Conservation (phyloP, 2,888 invertebrate genomes). For the Caenorhabditis becei region DNA sequence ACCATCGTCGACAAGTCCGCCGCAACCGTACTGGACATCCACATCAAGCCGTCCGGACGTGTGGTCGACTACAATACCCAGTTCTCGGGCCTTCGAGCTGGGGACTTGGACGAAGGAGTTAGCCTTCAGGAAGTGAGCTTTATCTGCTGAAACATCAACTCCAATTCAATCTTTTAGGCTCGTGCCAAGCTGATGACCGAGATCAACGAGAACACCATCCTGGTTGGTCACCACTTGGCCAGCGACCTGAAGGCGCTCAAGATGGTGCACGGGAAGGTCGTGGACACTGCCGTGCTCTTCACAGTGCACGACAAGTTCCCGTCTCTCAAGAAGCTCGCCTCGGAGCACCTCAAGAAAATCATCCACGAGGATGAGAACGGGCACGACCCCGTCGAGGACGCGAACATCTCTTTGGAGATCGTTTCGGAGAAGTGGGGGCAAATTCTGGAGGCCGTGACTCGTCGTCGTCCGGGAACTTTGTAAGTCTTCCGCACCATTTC, state of each 20-base stretch:
- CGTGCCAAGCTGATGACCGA: constrained; percentile 92
- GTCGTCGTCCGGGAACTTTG: no score
- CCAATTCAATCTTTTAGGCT: constrained; percentile 44
- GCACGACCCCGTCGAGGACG: constrained; percentile 10
- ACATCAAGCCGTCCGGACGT: constrained; percentile 88
- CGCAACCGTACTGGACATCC: constrained; percentile 90
- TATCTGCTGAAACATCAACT: not conserved
- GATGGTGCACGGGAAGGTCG: constrained; percentile 85
- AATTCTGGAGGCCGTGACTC: no score
- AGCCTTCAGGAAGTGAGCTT: constrained; percentile 79
- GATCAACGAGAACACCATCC: constrained; percentile 92
- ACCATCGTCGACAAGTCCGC: constrained; percentile 82
- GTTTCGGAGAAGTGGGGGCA: not conserved
- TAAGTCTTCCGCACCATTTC: no score
- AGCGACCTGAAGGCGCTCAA: constrained; percentile 88
- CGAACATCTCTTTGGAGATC: constrained; percentile 11
- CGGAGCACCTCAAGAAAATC: not conserved
- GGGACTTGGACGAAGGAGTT: constrained; percentile 89
- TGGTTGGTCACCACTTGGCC: constrained; percentile 97
- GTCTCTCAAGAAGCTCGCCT: constrained; percentile 5
- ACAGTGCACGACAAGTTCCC: not conserved
- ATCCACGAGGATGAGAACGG: constrained; percentile 14
- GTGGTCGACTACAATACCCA: constrained; percentile 93
- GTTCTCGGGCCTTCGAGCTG: constrained; percentile 94
- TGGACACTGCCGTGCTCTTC: constrained; percentile 95